Evolutionary conservation across 2,888 invertebrate genomes (phyloP), one percentile per base, ranked within the genome.

Genomic region (Amblyteles armatorius): DNA sequence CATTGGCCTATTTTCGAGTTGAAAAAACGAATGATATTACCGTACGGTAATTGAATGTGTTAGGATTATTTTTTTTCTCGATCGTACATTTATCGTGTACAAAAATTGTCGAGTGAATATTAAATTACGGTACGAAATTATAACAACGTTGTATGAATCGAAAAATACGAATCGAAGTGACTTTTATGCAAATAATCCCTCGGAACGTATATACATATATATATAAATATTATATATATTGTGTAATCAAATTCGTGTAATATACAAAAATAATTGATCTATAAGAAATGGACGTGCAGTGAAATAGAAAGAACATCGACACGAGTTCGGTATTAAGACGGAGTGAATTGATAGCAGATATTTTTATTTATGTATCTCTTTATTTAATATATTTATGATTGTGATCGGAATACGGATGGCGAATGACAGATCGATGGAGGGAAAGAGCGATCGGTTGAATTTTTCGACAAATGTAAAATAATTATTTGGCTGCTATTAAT

Each of bases 241-340:
- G 79, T 83, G 79, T 87, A 82, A 74, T 82, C 78, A 50, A 48
- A 79, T 83, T 71, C 74, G 82, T 87, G 85, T 84, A 85, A 84
- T 71, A 85, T 87, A 84, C 26, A 84, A 69, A 52, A 50, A 71
- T 76, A 78, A 78, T 74, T 52, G 78, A 77, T 81, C 69, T 83
- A 52, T 60, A 69, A 84, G 40, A 79, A 52, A 79, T 76, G 26
- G 11, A 76, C 26, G 55, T 67, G 29, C 65, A 48, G 57, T 60
- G 68, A 71, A 67, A 60, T 40, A 36, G 57, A 52, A 83, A 57
- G 6, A 55, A 79, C 33, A 48, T 73, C 33, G 40, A 22, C 36
- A 74, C 36, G 50, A 60, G 67, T 67, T 79, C 36, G 52, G 40
- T 74, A 63, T 44, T 68, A 67, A n/a, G 29, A 19, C 16, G 55